These are phyloP conservation scores for Seira sanloemensis DNA, from an alignment of 2,888 invertebrate species.

Conservation along the genomic window DNA sequence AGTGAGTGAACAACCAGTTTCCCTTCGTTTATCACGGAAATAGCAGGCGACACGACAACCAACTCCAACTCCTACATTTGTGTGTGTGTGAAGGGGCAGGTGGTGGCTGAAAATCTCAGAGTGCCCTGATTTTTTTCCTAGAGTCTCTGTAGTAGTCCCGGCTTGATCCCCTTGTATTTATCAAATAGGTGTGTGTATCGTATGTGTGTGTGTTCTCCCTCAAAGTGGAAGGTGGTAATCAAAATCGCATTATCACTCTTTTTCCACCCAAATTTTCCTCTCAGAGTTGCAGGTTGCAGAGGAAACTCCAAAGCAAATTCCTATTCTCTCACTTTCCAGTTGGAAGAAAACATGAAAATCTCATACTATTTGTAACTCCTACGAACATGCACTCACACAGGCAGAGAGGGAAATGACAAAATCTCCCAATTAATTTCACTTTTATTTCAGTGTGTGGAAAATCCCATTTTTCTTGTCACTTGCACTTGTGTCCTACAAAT, in stretches of 20 bases:
- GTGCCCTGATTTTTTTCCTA: conserved; percentile 39
- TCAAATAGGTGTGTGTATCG: neutral
- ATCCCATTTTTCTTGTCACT: neutral
- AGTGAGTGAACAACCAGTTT: conserved; percentile 1
- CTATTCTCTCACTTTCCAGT: neutral
- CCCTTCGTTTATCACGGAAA: neutral
- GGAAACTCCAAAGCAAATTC: too few species aligned
- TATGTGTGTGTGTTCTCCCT: neutral
- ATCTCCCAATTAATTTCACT: conserved; percentile 43
- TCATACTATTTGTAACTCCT: conserved; percentile 31
- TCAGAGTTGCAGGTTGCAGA: too few species aligned
- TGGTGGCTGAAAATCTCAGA: conserved; percentile 27
- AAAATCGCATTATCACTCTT: conserved; percentile 41
- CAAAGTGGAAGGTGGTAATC: conserved; percentile 21
- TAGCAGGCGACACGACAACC: neutral
- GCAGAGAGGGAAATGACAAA: conserved; percentile 35
- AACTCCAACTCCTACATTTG: too few species aligned
- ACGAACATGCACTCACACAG: too few species aligned
- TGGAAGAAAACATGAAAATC: neutral
- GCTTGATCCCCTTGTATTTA: neutral
- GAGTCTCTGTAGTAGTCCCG: neutral
- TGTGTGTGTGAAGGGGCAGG: too few species aligned
- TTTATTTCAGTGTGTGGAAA: conserved; percentile 15
- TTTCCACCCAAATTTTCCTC: neutral
- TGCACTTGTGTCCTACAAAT: neutral